These are phyloP conservation scores for Turritopsis rubra DNA, from an alignment of 30 jellyfish, hydroid and myxozoan species.

Conservation along the genomic window DNA sequence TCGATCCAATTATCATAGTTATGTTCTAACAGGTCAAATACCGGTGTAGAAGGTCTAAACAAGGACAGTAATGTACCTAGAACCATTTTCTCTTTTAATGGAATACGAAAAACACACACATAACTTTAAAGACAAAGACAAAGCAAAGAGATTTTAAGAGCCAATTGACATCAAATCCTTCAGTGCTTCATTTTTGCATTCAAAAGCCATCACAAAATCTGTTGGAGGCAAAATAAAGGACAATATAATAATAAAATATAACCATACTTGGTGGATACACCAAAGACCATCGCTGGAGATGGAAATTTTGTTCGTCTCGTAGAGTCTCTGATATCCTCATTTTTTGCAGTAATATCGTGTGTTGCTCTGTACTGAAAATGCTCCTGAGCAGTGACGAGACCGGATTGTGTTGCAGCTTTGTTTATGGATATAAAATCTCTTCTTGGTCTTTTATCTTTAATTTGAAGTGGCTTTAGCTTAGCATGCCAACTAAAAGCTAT, in stretches of 20 bases:
- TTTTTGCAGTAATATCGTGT: conserved; percentile 34
- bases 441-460: conserved; percentile 22
- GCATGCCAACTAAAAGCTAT: conserved; percentile 62
- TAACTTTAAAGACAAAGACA: too few relatives aligned
- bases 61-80: too few relatives aligned
- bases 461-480: conserved; percentile 6
- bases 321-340: background rate
- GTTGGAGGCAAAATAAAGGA: background rate
- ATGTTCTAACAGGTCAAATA: conserved; percentile 75
- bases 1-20: conserved; percentile 65
- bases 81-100: too few relatives aligned
- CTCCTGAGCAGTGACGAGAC: conserved; percentile 87
- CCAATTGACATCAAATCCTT: too few relatives aligned
- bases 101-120: too few relatives aligned
- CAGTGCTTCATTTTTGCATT: background rate
- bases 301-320: conserved; percentile 12
- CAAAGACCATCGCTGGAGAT: conserved; percentile 78
- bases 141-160: too few relatives aligned
- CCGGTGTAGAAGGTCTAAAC: conserved; percentile 78
- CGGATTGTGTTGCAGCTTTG: conserved; percentile 94
- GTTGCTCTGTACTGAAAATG: conserved; percentile 80
- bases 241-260: background rate
- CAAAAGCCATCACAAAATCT: background rate
- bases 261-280: conserved; percentile 89
- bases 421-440: conserved; percentile 72